Evolutionary conservation across 2,113 vertebrate genomes (phyloP).

Genomic region (Archilochus colubris): DNA sequence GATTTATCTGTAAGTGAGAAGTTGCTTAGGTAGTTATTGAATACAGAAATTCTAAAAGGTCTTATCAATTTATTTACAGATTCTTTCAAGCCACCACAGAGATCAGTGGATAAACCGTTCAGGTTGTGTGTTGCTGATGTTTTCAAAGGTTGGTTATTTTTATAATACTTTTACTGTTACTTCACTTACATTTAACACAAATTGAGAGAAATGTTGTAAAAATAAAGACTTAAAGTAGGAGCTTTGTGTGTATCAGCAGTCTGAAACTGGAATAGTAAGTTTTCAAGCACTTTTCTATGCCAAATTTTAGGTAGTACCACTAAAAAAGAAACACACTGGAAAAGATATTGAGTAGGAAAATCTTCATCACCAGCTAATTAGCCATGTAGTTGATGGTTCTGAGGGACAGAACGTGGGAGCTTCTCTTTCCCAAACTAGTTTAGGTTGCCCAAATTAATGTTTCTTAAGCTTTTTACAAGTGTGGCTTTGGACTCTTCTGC

Average conservation of each 20-base stretch:
- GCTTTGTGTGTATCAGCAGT: background rate
- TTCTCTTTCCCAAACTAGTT: background rate
- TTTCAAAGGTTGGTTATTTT: conserved; percentile 90
- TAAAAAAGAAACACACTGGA: background rate
- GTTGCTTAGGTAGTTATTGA: background rate
- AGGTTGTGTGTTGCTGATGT: conserved; percentile 94
- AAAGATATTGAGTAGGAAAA: background rate
- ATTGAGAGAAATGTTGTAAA: background rate
- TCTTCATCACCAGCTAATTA: background rate
- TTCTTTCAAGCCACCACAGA: conserved; percentile 90
- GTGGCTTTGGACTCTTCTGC: background rate
- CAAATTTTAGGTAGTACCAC: background rate
- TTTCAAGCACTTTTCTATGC: background rate
- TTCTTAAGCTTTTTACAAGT: background rate
- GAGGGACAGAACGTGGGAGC: background rate
- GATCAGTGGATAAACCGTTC: conserved; percentile 94
- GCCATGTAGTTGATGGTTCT: background rate
- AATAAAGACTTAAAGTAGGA: background rate
- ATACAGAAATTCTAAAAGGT: background rate
- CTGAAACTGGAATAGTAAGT: background rate
- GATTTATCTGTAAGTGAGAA: background rate
- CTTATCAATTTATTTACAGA: conserved; percentile 77
- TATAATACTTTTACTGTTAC: background rate
- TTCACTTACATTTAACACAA: background rate
- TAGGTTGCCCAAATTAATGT: background rate